Evolutionary conservation across 2,888 invertebrate species (phyloP), one percentile per base, ranked within the genome.

Genomic region (Drosophila prostipennis): DNA sequence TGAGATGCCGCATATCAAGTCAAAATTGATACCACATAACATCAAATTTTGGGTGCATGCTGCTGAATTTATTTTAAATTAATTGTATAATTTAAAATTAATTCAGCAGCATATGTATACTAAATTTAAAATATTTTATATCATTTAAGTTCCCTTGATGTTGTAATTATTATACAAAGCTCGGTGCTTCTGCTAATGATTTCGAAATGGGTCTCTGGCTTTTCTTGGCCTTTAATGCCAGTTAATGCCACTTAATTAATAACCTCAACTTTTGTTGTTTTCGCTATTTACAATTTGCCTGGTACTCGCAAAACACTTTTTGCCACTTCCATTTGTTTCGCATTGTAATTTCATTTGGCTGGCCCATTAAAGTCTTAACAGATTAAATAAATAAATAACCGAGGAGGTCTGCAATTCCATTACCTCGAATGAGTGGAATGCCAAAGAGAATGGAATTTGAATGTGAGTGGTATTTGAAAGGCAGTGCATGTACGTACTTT

Each of bases 211-310:
- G n/a, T 58, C 48, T 23, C n/a, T 14, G 43, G 37, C 64, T 39
- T 49, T 58, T 11, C 37, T 11, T n/a, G 32, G 55, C 19, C 19
- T 54, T 45, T 34, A 46, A 46, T 46, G 58, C 43, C 69, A 57
- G 53, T 74, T 80, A 83, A 83, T 83, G 76, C 76, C 80, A 76
- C 73, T 81, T 81, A 82, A 84, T 82, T 82, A 83, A 83, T 83
- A 83, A 79, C 60, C 45, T 51, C 10, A 52, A 67, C 34, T 36
- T 63, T 74, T 78, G 67, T 72, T 68, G 67, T 51, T 69, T 69
- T 56, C 61, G 67, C 67, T 19, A 32, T 46, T 46, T 16, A 6
- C 13, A 43, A 74, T 72, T 71, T 51, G 8, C 42, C 3, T 1
- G 5, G 11, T 19, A 42, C 16, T 16, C 26, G 19, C 26, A 16